Evolutionary conservation across 92 coral and sea anemone species (phyloP).

Genomic region (Anthopleura xanthogrammica): DNA sequence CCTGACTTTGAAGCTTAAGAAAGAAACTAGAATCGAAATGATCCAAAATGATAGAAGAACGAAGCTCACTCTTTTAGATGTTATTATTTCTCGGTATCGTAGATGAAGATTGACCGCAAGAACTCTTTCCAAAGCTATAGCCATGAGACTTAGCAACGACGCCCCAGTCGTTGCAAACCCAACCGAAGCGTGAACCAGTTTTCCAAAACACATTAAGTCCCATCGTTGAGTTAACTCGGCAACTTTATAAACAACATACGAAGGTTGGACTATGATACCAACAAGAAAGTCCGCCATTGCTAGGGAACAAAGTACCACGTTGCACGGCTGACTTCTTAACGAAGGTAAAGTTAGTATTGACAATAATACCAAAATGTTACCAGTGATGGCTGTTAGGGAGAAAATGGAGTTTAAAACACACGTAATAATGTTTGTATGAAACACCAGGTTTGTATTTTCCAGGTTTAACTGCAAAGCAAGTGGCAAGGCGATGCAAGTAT

Average conservation of each 20-base stretch:
- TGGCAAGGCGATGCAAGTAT: not conserved
- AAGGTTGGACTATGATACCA: constrained; percentile 52
- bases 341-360: constrained; percentile 40
- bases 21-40: constrained; percentile 19
- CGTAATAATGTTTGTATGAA: constrained; percentile 40
- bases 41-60: constrained; percentile 37
- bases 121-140: constrained; percentile 49
- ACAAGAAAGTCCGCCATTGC: constrained; percentile 64
- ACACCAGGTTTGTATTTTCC: constrained; percentile 27
- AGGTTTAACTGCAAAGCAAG: constrained; percentile 28
- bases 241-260: constrained; percentile 36
- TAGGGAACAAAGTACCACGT: constrained; percentile 43
- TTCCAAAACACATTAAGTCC: constrained; percentile 36
- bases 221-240: constrained; percentile 36
- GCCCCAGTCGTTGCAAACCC: constrained; percentile 59
- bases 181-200: constrained; percentile 40
- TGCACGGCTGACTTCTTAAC: constrained; percentile 39
- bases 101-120: constrained; percentile 50
- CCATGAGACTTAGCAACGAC: constrained; percentile 47
- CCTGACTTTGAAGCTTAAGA: constrained; percentile 33
- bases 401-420: constrained; percentile 42
- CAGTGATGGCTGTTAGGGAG: constrained; percentile 46
- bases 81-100: constrained; percentile 46
- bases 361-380: constrained; percentile 43
- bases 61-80: constrained; percentile 21